Base-by-base conservation (phyloP, 2,797 vertebrate species). In the Microtus californicus region DNA sequence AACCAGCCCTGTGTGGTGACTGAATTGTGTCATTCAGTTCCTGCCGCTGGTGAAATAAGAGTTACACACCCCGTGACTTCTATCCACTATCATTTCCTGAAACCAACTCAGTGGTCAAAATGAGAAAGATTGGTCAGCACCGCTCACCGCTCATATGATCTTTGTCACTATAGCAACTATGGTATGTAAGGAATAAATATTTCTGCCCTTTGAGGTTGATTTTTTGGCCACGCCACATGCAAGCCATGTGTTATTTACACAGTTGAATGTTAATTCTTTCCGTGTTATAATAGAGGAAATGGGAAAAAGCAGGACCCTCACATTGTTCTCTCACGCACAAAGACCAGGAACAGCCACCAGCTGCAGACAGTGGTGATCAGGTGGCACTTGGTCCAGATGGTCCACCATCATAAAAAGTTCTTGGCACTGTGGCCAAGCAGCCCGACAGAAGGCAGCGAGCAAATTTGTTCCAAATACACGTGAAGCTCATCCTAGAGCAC, bases 381-480 rank as follows among this genome's bases (percentile, higher is more conserved):
- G 56, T 87, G 59, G 90, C 31, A 40, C n/a, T 19, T n/a, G 27
- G 54, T 45, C 48, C 96, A 96, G 95, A 96, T 92, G 96, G 88
- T 40, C 86, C 17, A 0, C 73, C 93, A 13, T 93, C 96, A 76
- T 78, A 87, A 89, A 79, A 95, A 21, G 34, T 92, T 93, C 90
- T 92, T 93, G 94, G 97, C 93, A 94, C 54, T 14, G 31, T 81
- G 65, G 95, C 73, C 43, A 93, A 82, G 74, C 96, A 89, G 45
- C 29, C 79, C 73, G 45, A 94, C 96, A 97, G 96, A 94, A 97
- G 95, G 94, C 88, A 61, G 73, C 78, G 56, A 63, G 74, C 81
- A 97, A 88, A 95, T 96, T 94, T 97, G 96, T 96, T 96, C 95
- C 87, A 94, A 83, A 96, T 48, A 61, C 76, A 86, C 25, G 1